Base-by-base conservation (phyloP, 2,888 invertebrate species). In the Trichacis sp. region DNA sequence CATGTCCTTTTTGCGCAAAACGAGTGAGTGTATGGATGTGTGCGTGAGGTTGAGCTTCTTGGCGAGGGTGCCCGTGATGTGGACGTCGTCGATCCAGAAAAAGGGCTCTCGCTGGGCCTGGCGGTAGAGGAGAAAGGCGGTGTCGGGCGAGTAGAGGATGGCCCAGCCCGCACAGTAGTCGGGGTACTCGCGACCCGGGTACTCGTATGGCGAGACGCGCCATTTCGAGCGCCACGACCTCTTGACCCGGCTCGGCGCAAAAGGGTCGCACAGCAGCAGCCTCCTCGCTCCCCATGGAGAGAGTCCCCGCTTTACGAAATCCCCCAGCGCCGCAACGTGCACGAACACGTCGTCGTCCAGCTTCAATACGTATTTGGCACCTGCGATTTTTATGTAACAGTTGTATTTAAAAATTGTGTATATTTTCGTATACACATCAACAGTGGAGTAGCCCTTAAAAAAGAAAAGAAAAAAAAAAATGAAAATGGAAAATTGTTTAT, bases 11-110 rank as follows among this genome's bases (percentile, higher is more conserved):
- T 70, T 64, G 5, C 79, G 79, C 24, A 88, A 77, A 56, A 87
- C 84, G 47, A 87, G 74, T 33, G 84, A 84, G 45, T 83, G 81
- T n/a, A 88, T 69, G 18, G 88, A 85, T 0, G 88, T 88, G 49
- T 88, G 87, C 0, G 86, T 82, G n/a, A 90, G 77, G 68, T 88
- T 88, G 6, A 87, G 84, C 74, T 87, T 86, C 69, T 87, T 83
- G 0, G 89, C 89, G 55, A 90, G 77, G 0, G 88, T 85, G 18
- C 93, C 94, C 0, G 94, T 93, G 33, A 94, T 87, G 74, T 91
- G 92, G 30, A 92, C 92, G 81, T 94, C 94, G 78, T 94, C 94
- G 49, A 94, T 91, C 94, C 94, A 94, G 85, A 94, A 93, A 78
- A 91, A 93, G 1, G 88, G 88, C 1, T 87, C 84, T 5, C 82